Base-by-base conservation (phyloP, 2,888 invertebrate genomes). In the Xanthostigma xanthostigma region DNA sequence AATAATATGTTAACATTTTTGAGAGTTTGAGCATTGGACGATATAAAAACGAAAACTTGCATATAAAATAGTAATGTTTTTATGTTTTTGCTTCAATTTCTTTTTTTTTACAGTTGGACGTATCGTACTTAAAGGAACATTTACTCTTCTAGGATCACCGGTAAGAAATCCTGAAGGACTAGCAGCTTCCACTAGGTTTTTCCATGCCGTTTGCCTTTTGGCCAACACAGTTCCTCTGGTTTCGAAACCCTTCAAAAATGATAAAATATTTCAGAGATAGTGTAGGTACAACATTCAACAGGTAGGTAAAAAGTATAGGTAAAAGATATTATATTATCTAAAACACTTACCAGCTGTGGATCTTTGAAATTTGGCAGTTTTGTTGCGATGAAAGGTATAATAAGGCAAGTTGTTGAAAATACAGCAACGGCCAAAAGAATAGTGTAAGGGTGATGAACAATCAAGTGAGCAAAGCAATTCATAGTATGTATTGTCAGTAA, bases 191-290 rank as follows among this genome's bases (percentile, higher is more conserved):
- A 84, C 69, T 46, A 94, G 75, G 69, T 92, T 91, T 58, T 83
- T 76, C 87, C 90, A 93, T 34, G 92, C 80, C 41, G 81, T 81
- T 54, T 88, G 72, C 47, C 90, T 77, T 61, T 85, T 76, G 3
- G 89, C 81, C 58, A 94, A 74, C 41, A 73, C 70, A 2, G 93
- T 94, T n/a, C 92, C 92, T 53, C 94, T 76, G 11, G 93, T 84
- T 65, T 92, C 91, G 68, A 94, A 95, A 5, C 94, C 94, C 79
- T 91, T 58, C 10, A 64, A 62, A 54, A 51, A 13, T 46, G n/a
- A 35, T 35, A 35, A 47, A 37, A 11, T 27, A 44, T 38, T 17
- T 46, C 8, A 41, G 35, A 36, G 17, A 38, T 41, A 33, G 33
- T 43, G 38, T 9, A 8, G n/a, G 41, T 27, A 43, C 3, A 37